Evolutionary conservation across 2,113 vertebrate species (phyloP).

Genomic region (Carollia perspicillata): DNA sequence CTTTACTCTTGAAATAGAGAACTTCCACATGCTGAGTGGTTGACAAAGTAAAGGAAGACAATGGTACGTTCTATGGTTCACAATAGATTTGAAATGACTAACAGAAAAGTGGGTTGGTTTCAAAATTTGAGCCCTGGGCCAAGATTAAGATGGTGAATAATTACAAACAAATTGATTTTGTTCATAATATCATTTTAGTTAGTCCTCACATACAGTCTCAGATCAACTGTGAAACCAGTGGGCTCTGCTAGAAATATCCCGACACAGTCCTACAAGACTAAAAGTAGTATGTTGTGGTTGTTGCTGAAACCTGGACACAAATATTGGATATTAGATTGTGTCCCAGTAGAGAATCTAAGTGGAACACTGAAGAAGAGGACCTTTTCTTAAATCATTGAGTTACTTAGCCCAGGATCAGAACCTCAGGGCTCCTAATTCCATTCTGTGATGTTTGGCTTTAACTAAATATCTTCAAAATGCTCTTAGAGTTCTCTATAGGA

Average conservation of each 20-base stretch:
- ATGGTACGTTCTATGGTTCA: not conserved
- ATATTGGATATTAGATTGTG: not conserved
- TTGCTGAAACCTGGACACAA: not conserved
- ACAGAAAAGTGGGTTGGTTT: not conserved
- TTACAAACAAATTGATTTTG: not conserved
- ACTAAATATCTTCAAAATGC: not conserved
- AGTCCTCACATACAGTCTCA: not conserved
- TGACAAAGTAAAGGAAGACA: not conserved
- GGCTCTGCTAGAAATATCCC: not conserved
- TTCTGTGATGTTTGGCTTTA: not conserved
- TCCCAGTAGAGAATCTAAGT: not conserved
- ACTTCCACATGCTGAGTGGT: not conserved
- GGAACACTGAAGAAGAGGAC: not conserved
- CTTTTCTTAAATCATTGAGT: not conserved
- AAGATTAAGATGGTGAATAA: not conserved
- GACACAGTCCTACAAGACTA: not conserved
- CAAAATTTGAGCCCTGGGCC: not conserved
- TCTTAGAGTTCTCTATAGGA: not conserved
- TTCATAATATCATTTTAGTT: not conserved
- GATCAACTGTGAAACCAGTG: not conserved
- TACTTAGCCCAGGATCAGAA: not conserved
- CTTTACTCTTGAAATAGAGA: not conserved
- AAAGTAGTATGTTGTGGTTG: not conserved
- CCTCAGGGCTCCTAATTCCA: not conserved
- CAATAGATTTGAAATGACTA: not conserved